Evolutionary conservation across 2,797 vertebrate genomes (phyloP).

Genomic region (Rhodeus uyekii): DNA sequence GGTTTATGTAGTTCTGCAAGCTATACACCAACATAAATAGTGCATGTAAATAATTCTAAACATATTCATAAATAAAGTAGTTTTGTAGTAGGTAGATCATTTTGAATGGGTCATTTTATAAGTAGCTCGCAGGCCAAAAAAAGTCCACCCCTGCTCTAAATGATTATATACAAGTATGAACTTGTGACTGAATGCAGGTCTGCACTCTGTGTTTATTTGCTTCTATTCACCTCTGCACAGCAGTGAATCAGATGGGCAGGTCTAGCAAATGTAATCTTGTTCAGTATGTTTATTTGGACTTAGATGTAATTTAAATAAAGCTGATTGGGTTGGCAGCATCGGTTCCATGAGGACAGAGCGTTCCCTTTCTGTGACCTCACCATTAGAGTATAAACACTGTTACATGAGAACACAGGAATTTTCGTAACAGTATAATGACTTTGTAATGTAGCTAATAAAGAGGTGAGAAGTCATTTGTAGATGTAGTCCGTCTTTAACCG

Average conservation of each 20-base stretch:
- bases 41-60: too few species aligned
- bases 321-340: conserved; percentile 18
- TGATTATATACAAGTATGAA: not conserved
- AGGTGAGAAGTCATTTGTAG: not conserved
- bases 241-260: not conserved
- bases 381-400: conserved; percentile 17
- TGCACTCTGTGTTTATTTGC: not conserved
- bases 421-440: not conserved
- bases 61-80: too few species aligned
- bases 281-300: conserved; percentile 25
- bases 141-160: too few species aligned
- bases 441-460: conserved; percentile 8
- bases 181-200: not conserved
- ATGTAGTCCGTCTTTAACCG: not conserved
- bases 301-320: conserved; percentile 17
- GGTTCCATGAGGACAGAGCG: not conserved
- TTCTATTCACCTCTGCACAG: not conserved
- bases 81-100: too few species aligned
- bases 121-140: too few species aligned
- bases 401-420: not conserved
- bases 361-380: conserved; percentile 12
- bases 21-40: too few species aligned
- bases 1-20: too few species aligned
- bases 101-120: too few species aligned
- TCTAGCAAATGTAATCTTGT: conserved; percentile 9